Percentiles rank a stretch among this genome's conserved stretches.
phyloP scores from a whole-genome alignment of 1,140 invertebrate genomes.

The Antheraea pernyi region DNA sequence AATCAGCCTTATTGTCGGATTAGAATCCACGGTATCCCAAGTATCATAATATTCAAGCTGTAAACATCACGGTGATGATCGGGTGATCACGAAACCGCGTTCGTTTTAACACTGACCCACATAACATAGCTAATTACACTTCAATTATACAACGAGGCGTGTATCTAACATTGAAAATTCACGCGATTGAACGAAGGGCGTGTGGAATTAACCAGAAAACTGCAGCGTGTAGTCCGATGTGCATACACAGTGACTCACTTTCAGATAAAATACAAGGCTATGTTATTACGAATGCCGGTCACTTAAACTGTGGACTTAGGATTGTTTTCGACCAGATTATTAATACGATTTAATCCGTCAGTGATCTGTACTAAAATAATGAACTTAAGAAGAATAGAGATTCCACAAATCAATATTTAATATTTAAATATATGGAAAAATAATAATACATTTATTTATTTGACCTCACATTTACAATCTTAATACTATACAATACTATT shows the following conservation, averaged over 20 bases:
- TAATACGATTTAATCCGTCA: neutral
- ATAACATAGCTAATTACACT: slow-evolving; percentile 8
- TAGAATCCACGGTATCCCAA: no score
- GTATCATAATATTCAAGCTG: no score
- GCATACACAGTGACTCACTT: slow-evolving; percentile 42
- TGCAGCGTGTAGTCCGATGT: slow-evolving; percentile 12
- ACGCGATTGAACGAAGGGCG: slow-evolving; percentile 43
- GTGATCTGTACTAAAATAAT: no score
- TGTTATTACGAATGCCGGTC: slow-evolving; percentile 11
- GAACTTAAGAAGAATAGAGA: no score
- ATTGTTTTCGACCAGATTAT: neutral
- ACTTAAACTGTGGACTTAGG: slow-evolving; percentile 17
- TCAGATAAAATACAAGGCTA: slow-evolving; percentile 56
- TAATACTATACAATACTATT: no score
- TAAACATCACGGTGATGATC: no score
- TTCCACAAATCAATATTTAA: no score
- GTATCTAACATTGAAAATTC: slow-evolving; percentile 32
- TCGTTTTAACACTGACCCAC: slow-evolving; percentile 18
- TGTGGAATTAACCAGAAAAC: slow-evolving; percentile 38
- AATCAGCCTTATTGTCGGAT: no score
- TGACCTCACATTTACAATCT: no score
- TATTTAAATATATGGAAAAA: no score
- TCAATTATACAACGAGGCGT: slow-evolving; percentile 6
- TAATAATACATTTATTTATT: no score
- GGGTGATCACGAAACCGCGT: neutral